Base-by-base conservation (phyloP, 1,140 invertebrate species). In the Drosophila rufa region DNA sequence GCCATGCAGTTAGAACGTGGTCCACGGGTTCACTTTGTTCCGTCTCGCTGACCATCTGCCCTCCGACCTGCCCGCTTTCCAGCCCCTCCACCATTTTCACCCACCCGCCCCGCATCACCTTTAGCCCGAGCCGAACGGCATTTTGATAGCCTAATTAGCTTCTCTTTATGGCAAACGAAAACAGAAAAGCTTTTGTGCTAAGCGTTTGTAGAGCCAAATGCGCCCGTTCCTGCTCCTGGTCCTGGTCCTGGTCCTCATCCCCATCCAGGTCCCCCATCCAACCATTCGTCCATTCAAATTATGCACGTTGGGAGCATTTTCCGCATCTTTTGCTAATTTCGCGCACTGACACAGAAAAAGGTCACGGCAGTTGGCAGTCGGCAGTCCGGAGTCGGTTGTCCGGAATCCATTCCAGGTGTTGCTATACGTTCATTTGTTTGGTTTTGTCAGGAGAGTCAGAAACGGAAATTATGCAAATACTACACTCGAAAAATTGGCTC, bases 121-220 rank as follows among this genome's bases (percentile, higher is more conserved):
- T 73, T 58, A n/a, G 55, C 27, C 30, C 65, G 30, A 65, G 74
- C 64, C 79, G 60, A 76, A 77, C 73, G 69, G 85, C 84, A 87
- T 89, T 89, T 89, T 89, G 80, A 90, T 89, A 89, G 85, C 85
- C 85, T 89, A 89, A 89, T 89, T 89, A 89, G 85, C 77, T 81
- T 82, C 84, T 78, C 84, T 87, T 85, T 85, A 85, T 85, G 65
- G 82, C 71, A 79, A 71, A 80, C 82, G 70, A 74, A 74, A 73
- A 74, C 66, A 79, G 65, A 75, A 70, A 78, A 77, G 74, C 85
- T 81, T 89, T 89, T 89, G 85, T 89, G 85, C 80, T 83, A 87
- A 86, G 75, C 82, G 83, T 75, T 86, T 82, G 82, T 65, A 56
- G 71, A 80, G 77, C 59, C 82, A 75, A 69, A 79, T 76, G 78